Evolutionary conservation across 2,113 vertebrate genomes (phyloP).

Genomic region (Malurus cyaneus): DNA sequence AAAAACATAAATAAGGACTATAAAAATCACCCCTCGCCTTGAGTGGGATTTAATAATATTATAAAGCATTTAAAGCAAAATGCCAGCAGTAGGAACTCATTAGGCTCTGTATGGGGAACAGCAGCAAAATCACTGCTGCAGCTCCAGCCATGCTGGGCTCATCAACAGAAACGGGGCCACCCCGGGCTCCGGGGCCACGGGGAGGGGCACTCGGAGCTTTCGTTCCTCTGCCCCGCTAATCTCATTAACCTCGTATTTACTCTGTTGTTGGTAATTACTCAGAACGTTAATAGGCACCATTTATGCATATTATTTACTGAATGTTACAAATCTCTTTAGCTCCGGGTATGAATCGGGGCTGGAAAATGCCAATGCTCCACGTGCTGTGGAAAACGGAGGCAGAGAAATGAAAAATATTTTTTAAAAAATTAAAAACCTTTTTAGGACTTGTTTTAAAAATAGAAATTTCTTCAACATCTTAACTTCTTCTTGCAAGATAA

Average conservation of each 20-base stretch:
- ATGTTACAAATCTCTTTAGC: neutral
- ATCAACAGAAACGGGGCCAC: neutral
- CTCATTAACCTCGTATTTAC: conserved; percentile 32
- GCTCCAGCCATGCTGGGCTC: conserved; percentile 3
- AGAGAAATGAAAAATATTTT: neutral
- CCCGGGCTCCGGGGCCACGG: neutral
- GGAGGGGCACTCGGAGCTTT: neutral
- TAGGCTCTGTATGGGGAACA: neutral
- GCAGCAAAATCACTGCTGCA: neutral
- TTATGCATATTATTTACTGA: neutral
- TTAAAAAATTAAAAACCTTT: accelerated
- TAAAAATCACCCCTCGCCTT: neutral
- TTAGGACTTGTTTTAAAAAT: neutral
- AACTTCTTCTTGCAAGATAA: neutral
- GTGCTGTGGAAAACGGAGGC: accelerated
- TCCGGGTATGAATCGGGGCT: neutral
- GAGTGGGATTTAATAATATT: conserved; percentile 28
- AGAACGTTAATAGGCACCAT: neutral
- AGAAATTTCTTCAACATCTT: neutral
- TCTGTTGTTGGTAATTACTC: conserved; percentile 35
- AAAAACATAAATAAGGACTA: neutral
- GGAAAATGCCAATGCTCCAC: neutral
- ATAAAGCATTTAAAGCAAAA: conserved; percentile 1
- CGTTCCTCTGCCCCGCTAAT: neutral
- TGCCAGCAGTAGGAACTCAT: conserved; percentile 25